These are phyloP conservation scores for Zosterops japonicus DNA, from an alignment of 2,113 vertebrate species.

Conservation along the genomic window DNA sequence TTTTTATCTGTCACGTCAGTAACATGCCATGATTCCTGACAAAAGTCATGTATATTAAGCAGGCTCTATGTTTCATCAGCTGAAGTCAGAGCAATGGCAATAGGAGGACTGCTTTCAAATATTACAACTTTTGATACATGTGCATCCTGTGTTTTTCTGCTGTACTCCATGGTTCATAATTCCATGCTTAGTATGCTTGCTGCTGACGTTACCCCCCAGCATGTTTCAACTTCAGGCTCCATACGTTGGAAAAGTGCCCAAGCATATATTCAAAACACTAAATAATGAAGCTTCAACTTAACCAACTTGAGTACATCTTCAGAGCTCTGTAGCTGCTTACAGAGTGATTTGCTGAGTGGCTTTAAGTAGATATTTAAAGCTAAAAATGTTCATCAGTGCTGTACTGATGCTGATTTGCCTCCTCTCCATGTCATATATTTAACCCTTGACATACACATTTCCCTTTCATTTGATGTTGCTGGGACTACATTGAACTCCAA, in stretches of 20 bases:
- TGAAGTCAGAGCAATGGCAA: neutral
- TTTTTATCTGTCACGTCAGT: neutral
- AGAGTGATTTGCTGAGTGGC: neutral
- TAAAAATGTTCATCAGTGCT: neutral
- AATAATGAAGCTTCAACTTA: neutral
- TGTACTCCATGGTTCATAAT: neutral
- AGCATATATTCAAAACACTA: neutral
- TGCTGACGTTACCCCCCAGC: neutral
- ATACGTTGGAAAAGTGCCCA: neutral
- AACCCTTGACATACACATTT: neutral
- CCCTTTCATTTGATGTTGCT: neutral
- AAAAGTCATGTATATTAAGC: neutral
- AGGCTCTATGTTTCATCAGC: neutral
- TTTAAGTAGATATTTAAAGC: slow-evolving; percentile 8
- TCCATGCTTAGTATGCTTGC: neutral
- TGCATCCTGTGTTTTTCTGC: neutral
- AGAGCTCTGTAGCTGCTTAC: slow-evolving; percentile 6
- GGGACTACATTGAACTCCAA: neutral
- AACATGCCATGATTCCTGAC: neutral
- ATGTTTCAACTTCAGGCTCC: neutral
- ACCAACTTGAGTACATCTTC: neutral
- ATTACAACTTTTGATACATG: neutral
- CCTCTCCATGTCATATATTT: neutral
- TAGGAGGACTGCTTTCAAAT: neutral
- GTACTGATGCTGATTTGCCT: neutral